Base-by-base conservation (phyloP, 2,888 invertebrate species). In the Limnephilus marmoratus region DNA sequence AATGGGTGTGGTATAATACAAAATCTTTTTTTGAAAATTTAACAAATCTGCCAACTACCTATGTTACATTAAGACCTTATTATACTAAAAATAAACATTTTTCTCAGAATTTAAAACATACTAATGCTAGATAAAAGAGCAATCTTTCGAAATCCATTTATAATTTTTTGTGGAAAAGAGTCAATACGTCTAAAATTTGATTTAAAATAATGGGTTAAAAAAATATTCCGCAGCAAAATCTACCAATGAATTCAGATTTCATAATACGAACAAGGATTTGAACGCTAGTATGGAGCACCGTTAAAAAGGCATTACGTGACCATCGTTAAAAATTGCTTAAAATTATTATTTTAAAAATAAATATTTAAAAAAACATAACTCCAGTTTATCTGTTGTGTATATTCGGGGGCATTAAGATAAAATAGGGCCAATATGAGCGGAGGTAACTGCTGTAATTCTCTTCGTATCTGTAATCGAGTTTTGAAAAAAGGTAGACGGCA, bases 391-490 rank as follows among this genome's bases (percentile, higher is more conserved):
- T 90, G 85, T 90, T 85, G 90, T 90, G 85, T 88, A 85, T 92
- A 90, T 92, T 92, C 85, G 81, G 41, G n/a, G 31, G 90, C 89
- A 92, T 93, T 92, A 93, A 92, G 92, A 92, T 93, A 91, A 93
- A 93, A 93, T 93, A 93, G 86, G 53, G 90, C 90, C 85, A 90
- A 91, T 93, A 90, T 92, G 91, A 92, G 85, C 29, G 87, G 83
- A 82, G 81, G 37, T 86, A 90, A 81, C 37, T 82, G 91, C 31
- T 87, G 90, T 83, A 91, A 85, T 86, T 92, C 85, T 91, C 87
- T 45, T 45, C 82, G 53, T 93, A 93, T 93, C 92, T 92, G 90
- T 90, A 92, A 93, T 93, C 93, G 90, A 93, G 92, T 92, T 92
- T 91, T 90, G 90, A 90, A 92, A 92, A 91, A 92, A 83, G 68